Conservation (phyloP, 2,888 invertebrate species). For the Entomobrya proxima region DNA sequence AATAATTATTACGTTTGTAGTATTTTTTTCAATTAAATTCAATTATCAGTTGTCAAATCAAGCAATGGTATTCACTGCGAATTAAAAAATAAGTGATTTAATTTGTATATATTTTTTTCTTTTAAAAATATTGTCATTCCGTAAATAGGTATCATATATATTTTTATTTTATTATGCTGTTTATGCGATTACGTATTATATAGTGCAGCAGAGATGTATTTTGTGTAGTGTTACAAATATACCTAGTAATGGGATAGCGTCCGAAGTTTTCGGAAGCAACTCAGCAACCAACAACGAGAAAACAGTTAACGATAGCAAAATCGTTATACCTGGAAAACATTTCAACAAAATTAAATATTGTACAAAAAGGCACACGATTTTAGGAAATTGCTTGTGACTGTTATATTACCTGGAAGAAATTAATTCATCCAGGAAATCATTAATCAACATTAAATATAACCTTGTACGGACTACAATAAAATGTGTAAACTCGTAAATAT, state of each 20-base stretch:
- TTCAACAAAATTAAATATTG: not conserved
- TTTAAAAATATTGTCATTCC: not conserved
- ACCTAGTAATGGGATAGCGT: constrained; percentile 99
- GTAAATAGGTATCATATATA: too few species aligned
- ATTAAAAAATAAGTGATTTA: constrained; percentile 1
- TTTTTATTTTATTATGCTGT: too few species aligned
- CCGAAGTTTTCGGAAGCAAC: constrained; percentile 99
- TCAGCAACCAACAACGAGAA: constrained; percentile 99
- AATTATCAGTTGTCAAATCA: not conserved
- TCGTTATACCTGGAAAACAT: constrained; percentile 91
- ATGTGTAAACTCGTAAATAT: too few species aligned
- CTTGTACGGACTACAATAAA: too few species aligned
- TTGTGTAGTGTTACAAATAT: constrained; percentile 25
- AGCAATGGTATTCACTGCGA: constrained; percentile 26
- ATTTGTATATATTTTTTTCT: not conserved
- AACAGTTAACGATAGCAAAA: constrained; percentile 99
- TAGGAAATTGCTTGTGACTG: too few species aligned
- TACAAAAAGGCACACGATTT: too few species aligned
- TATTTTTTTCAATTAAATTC: not conserved
- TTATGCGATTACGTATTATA: not conserved
- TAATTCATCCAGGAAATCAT: too few species aligned
- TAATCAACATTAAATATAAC: too few species aligned
- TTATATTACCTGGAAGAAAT: too few species aligned
- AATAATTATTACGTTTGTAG: not conserved
- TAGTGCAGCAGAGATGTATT: not conserved